phyloP scores from a whole-genome alignment of 2,797 vertebrate species.

The Bradypus variegatus region DNA sequence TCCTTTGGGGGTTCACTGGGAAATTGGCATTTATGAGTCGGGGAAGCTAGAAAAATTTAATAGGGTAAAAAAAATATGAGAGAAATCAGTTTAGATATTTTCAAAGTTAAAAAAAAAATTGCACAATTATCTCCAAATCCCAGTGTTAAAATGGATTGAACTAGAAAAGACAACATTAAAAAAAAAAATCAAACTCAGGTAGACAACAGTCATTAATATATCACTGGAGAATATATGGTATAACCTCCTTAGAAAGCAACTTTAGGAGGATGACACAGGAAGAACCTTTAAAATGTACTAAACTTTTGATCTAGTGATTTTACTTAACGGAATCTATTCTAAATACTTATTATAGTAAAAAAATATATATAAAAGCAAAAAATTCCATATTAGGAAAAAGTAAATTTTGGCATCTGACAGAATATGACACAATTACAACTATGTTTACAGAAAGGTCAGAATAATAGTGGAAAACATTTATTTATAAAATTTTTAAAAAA shows the following conservation, averaged over 20 bases:
- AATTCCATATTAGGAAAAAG: neutral
- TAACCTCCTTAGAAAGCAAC: neutral
- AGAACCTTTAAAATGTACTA: neutral
- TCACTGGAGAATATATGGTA: neutral
- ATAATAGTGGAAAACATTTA: neutral
- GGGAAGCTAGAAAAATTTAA: slow-evolving; percentile 81
- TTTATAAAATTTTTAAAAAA: neutral
- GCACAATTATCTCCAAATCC: neutral
- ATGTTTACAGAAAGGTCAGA: neutral
- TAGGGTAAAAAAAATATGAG: neutral
- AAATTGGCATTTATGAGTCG: slow-evolving; percentile 89
- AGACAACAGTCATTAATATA: neutral
- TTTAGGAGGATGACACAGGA: neutral
- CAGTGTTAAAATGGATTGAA: neutral
- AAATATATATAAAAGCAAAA: neutral
- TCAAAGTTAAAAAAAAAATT: slow-evolving; percentile 19
- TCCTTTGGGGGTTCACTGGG: slow-evolving; percentile 83
- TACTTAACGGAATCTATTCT: neutral
- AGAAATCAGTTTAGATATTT: slow-evolving; percentile 13
- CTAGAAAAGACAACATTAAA: neutral
- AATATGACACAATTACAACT: neutral
- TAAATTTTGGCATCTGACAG: neutral
- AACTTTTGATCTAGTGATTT: neutral
- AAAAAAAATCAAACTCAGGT: neutral
- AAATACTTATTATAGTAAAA: neutral